Base-by-base conservation (phyloP, 2,797 vertebrate species). In the Clarias platycephalus region DNA sequence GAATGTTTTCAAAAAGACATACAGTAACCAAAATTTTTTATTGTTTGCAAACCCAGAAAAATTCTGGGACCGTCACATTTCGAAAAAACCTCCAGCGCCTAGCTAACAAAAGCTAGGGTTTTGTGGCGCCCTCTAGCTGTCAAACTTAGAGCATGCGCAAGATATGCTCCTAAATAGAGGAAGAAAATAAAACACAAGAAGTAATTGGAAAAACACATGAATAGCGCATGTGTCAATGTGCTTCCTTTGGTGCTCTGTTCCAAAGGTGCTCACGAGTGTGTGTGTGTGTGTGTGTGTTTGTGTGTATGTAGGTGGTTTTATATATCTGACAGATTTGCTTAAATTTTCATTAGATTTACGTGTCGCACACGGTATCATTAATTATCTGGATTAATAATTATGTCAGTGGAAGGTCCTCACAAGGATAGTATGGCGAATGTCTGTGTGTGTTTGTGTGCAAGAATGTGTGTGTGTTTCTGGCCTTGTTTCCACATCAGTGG, bases 401-500 rank as follows among this genome's bases (percentile, higher is more conserved):
- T 75, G 26, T 58, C 58, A 44, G 4, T n/a, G 13, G 22, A 37
- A n/a, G 58, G 28, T 78, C 57, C 12, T 24, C 13, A 44, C 13
- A 44, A 40, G 13, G 12, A 26, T 60, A 60, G 26, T 75, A 31
- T 18, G 26, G 31, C 15, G 60, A 60, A 24, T 4, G 1, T 57
- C 16, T 75, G 72, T 75, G 49, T 64, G 60, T 64, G 58, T 64
- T 57, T 63, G 0, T 62, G 40, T 44, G 37, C 4, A 6, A 37
- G 37, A 5, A 7, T 24, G 66, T 70, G 67, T 71, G 37, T 62
- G 40, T 44, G 37, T 44, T 3, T 49, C 37, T 71, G 76, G 76
- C 58, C 76, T 62, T 44, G 58, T 82, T 88, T 85, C 49, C 70
- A 85, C 75, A 81, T 84, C 66, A 83, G 40, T 64, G 40, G 53